phyloP scores from a whole-genome alignment of 2,888 invertebrate species.

The Chrysolina americana region DNA sequence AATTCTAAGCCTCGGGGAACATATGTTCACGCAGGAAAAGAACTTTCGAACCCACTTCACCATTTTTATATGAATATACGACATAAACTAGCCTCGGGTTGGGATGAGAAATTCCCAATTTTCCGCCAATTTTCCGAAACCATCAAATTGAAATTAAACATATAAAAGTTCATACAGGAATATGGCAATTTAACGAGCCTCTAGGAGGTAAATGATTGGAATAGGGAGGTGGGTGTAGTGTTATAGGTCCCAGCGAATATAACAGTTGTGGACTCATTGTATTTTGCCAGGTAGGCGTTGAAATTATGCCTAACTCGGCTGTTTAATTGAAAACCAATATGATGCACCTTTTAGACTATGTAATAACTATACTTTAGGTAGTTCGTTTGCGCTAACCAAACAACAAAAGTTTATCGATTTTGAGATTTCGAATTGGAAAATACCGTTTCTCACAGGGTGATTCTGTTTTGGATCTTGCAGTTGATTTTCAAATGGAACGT shows the following conservation, averaged over 20 bases:
- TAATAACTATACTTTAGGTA: constrained; percentile 37
- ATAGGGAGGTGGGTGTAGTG: constrained; percentile 44
- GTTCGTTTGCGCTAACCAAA: constrained; percentile 29
- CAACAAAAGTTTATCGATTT: not conserved
- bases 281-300: constrained; percentile 55
- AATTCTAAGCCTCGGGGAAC: too few species aligned
- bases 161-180: not conserved
- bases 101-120: constrained; percentile 1
- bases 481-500: not conserved
- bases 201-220: constrained; percentile 45
- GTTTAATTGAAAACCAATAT: constrained; percentile 58
- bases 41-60: too few species aligned
- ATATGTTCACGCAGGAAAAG: too few species aligned
- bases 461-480: too few species aligned
- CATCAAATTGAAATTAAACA: not conserved
- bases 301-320: constrained; percentile 52
- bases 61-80: too few species aligned
- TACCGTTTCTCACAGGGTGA: not conserved
- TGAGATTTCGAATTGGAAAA: not conserved
- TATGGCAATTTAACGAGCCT: constrained; percentile 21
- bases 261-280: constrained; percentile 52
- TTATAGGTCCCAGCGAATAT: constrained; percentile 12
- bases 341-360: constrained; percentile 48
- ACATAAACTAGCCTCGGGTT: not conserved
- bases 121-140: not conserved